A percentile compares a stretch with the other conserved stretches of the same genome.
phyloP scores from a whole-genome alignment of 2,113 vertebrate species.

The Columba janthina region DNA sequence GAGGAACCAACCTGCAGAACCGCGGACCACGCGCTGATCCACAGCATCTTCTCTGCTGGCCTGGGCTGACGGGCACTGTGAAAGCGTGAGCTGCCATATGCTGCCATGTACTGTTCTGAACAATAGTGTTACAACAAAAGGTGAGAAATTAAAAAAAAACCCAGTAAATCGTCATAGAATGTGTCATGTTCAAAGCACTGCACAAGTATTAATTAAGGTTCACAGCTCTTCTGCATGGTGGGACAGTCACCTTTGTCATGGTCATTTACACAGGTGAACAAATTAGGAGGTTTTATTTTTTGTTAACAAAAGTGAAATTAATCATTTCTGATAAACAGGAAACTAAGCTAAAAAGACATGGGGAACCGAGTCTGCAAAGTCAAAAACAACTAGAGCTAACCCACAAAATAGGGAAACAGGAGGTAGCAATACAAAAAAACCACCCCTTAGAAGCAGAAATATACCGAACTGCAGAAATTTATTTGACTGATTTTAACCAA shows the following conservation, averaged over 20 bases:
- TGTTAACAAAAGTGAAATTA: not conserved
- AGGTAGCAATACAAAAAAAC: not conserved
- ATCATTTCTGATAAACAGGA: not conserved
- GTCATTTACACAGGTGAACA: not conserved
- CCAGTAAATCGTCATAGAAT: not conserved
- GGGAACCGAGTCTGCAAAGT: not conserved
- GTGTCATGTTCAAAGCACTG: not conserved
- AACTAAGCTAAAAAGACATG: not conserved
- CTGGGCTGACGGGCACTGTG: not conserved
- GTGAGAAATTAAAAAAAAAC: not conserved
- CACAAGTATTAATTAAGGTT: not conserved
- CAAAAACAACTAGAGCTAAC: not conserved
- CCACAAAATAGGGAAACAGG: constrained; percentile 1
- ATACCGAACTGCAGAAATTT: not conserved
- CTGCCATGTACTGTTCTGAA: not conserved
- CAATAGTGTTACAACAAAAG: not conserved
- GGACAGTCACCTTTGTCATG: not conserved
- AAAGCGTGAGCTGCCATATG: accelerated
- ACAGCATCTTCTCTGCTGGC: not conserved
- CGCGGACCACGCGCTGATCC: not conserved
- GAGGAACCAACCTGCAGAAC: not conserved
- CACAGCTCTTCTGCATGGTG: accelerated
- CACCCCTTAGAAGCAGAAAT: not conserved
- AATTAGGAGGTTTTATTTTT: not conserved
- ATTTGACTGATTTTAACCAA: not conserved